Base-by-base conservation (phyloP, 2,113 vertebrate genomes). In the Egretta garzetta region DNA sequence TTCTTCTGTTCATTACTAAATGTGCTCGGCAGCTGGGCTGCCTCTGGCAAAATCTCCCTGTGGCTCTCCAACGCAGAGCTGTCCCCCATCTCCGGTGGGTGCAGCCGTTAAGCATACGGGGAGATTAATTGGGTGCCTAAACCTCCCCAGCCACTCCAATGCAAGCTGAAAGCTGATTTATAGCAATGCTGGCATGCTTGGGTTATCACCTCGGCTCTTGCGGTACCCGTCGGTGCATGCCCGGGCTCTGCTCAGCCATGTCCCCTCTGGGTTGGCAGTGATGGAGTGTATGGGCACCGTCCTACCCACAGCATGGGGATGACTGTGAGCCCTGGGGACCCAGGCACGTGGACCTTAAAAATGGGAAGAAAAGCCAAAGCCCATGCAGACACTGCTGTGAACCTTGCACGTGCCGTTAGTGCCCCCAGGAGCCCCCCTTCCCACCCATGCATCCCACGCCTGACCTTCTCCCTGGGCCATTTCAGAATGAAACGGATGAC, bases 401-500 rank as follows among this genome's bases (percentile, higher is more conserved):
- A 4, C 41, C 19, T 33, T 2, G 6, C 6, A 9, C 0, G 0
- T 8, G n/a, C 33, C 32, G 19, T 58, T 27, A 24, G 20, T 14
- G 41, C 45, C 14, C 17, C 52, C 58, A 62, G 64, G 17, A 28
- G 10, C 24, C 41, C 37, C 37, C 28, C 6, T 20, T 39, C 32
- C 74, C 70, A 12, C 73, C n/a, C 16, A 14, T 5, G 26, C 49
- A 4, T 6, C 27, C 50, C 32, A 4, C 2, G 7, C 62, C 30
- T 55, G 80, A 79, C 60, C 18, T 56, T 88, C 10, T 84, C 59
- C 56, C 56, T 2, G 72, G 27, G 35, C 41, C 10, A 0, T 76
- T 95, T 14, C 97, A 99, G 99, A 99, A 99, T 0, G 99, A 99
- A 91, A 71, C 97, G 0, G 99, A 99, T 7, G 99, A 99, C 91